phyloP scores from a whole-genome alignment of 2,113 vertebrate species.

The Campylorhamphus procurvoides region DNA sequence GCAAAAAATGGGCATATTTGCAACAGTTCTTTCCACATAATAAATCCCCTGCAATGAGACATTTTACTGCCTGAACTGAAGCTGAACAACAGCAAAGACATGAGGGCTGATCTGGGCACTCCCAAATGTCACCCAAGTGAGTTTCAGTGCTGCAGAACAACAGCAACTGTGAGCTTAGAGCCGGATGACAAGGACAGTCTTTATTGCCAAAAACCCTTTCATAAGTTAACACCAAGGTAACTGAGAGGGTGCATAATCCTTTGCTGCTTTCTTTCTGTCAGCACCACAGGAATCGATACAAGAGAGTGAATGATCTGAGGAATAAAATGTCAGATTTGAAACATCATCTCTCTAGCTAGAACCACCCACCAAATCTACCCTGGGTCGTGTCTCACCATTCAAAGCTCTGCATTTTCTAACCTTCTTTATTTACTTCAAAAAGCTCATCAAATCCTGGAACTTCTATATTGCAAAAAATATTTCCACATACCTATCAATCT shows the following conservation, averaged over 20 bases:
- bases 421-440: not conserved
- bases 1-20: not conserved
- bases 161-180: not conserved
- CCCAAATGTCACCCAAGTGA: not conserved
- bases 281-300: not conserved
- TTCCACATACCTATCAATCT: not conserved
- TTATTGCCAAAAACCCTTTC: not conserved
- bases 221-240: not conserved
- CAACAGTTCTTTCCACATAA: not conserved
- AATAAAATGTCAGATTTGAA: not conserved
- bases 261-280: conserved; percentile 3
- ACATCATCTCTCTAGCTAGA: not conserved
- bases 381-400: not conserved
- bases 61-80: not conserved
- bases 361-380: not conserved
- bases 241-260: not conserved
- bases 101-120: not conserved
- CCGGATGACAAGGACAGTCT: not conserved
- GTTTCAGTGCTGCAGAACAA: not conserved
- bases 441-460: not conserved
- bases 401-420: not conserved
- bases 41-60: not conserved
- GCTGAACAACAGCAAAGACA: not conserved
- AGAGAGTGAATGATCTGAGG: not conserved
- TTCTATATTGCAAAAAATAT: not conserved